Percentiles rank a stretch among this genome's conserved stretches.
Evolutionary conservation across 2,888 invertebrate species (phyloP).

Genomic region (Hoplodrina blanda): DNA sequence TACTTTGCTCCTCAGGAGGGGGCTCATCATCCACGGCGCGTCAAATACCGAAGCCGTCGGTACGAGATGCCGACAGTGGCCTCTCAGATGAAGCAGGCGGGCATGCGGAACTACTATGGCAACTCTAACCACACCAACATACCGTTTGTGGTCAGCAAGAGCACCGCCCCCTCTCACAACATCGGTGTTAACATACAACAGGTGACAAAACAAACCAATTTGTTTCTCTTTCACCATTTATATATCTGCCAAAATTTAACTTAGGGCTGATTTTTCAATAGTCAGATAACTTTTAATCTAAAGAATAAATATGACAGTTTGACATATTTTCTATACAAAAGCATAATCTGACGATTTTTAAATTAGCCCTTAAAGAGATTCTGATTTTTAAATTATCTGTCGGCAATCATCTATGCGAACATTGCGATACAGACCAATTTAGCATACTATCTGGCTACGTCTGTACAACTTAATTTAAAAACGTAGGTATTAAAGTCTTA

Average conservation of each 20-base stretch:
- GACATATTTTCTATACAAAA: too few relatives aligned
- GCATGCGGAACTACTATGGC: constrained; percentile 87
- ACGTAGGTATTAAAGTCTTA: too few relatives aligned
- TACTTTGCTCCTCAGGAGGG: constrained; percentile 10
- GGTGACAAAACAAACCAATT: constrained; percentile 67
- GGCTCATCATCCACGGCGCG: constrained; percentile 67
- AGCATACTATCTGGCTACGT: background rate
- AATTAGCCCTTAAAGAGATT: too few relatives aligned
- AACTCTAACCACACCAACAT: constrained; percentile 87
- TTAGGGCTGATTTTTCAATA: too few relatives aligned
- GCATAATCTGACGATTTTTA: too few relatives aligned
- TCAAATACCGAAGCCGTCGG: constrained; percentile 80
- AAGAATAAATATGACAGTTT: too few relatives aligned
- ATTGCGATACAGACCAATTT: background rate
- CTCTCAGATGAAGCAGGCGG: constrained; percentile 92
- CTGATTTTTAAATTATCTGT: too few relatives aligned
- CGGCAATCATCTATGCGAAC: background rate
- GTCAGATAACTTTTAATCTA: too few relatives aligned
- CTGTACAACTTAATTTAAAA: background rate
- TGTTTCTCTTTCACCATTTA: background rate
- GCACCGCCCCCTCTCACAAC: constrained; percentile 92
- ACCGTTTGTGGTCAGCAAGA: constrained; percentile 92
- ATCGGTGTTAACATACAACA: constrained; percentile 92
- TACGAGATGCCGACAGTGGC: constrained; percentile 93
- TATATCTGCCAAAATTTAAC: too few relatives aligned